Conservation (phyloP, 23 tunicate genomes). For the Clavelina lepadiformis region DNA sequence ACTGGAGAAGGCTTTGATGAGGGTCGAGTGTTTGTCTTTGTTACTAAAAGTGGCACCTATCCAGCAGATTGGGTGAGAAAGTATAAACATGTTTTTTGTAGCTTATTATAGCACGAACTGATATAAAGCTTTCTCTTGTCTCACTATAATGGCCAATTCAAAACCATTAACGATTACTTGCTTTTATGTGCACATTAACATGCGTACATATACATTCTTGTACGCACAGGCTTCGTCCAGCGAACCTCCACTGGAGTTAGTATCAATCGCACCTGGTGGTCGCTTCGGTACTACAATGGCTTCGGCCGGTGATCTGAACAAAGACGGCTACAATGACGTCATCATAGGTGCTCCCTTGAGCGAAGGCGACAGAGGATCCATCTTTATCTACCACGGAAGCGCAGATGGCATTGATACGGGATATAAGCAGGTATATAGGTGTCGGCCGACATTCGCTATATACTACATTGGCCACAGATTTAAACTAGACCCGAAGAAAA, state of each 20-base stretch:
- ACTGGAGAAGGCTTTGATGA: slow-evolving; percentile 24
- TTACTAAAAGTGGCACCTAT: slow-evolving; percentile 3
- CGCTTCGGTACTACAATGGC: slow-evolving; percentile 78
- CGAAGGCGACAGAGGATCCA: slow-evolving; percentile 52
- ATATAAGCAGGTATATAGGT: slow-evolving; percentile 30
- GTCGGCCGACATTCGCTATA: neutral
- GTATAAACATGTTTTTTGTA: too few species aligned
- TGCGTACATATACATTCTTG: too few species aligned
- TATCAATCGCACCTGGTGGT: slow-evolving; percentile 23
- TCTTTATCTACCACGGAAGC: slow-evolving; percentile 62
- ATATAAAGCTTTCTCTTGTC: too few species aligned
- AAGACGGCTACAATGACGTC: slow-evolving; percentile 70
- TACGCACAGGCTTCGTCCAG: too few species aligned
- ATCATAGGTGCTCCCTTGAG: slow-evolving; percentile 69
- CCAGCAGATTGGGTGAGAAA: slow-evolving; percentile 18
- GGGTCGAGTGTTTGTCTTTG: slow-evolving; percentile 48
- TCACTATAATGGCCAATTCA: too few species aligned
- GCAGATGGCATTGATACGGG: slow-evolving; percentile 25
- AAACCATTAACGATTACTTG: too few species aligned
- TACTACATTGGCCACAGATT: too few species aligned
- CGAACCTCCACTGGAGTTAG: too few species aligned
- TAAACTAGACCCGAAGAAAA: too few species aligned
- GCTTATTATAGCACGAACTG: neutral
- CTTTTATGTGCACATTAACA: too few species aligned
- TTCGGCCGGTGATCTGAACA: slow-evolving; percentile 65